Percentiles rank a stretch among this genome's conserved stretches.
Evolutionary conservation across 1,140 invertebrate genomes (phyloP).

Genomic region (Drosophila littoralis): DNA sequence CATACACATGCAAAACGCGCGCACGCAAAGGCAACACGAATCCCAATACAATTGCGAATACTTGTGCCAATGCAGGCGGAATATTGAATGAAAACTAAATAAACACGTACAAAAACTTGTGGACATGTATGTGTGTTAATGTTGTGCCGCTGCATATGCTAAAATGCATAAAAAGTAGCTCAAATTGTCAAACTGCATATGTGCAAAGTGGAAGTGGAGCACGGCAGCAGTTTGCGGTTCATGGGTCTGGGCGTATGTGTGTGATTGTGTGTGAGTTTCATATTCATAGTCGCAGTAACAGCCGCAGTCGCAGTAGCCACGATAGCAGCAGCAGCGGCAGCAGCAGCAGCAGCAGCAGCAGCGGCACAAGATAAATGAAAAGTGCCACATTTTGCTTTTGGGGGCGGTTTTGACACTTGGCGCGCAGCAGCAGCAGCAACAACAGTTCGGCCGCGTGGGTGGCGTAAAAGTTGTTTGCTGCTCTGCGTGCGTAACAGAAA

Average conservation of each 20-base stretch:
- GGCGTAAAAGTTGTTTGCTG: slow-evolving; percentile 75
- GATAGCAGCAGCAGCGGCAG: slow-evolving; percentile 26
- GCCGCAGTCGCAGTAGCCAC: slow-evolving; percentile 39
- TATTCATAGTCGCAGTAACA: slow-evolving; percentile 68
- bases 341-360: slow-evolving; percentile 36
- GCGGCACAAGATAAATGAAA: slow-evolving; percentile 65
- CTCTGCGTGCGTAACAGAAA: slow-evolving; percentile 74
- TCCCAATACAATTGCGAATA: slow-evolving; percentile 45
- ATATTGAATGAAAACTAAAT: slow-evolving; percentile 66
- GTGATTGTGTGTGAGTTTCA: slow-evolving; percentile 58
- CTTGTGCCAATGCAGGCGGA: slow-evolving; percentile 26
- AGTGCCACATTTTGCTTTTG: slow-evolving; percentile 72
- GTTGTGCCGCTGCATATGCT: slow-evolving; percentile 22
- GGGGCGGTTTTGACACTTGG: slow-evolving; percentile 78
- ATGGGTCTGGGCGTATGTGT: slow-evolving; percentile 24
- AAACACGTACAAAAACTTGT: slow-evolving; percentile 5
- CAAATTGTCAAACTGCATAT: slow-evolving; percentile 56
- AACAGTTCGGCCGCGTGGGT: slow-evolving; percentile 38
- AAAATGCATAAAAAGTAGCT: slow-evolving; percentile 51
- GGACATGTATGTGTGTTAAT: slow-evolving; percentile 7
- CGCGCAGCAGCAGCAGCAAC: slow-evolving; percentile 60
- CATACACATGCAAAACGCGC: slow-evolving; percentile 20
- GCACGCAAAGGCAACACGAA: slow-evolving; percentile 15
- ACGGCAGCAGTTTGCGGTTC: slow-evolving; percentile 40
- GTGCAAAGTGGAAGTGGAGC: slow-evolving; percentile 68